Evolutionary conservation across 2,797 vertebrate species (phyloP).

Genomic region (Acanthurus leucopareius): DNA sequence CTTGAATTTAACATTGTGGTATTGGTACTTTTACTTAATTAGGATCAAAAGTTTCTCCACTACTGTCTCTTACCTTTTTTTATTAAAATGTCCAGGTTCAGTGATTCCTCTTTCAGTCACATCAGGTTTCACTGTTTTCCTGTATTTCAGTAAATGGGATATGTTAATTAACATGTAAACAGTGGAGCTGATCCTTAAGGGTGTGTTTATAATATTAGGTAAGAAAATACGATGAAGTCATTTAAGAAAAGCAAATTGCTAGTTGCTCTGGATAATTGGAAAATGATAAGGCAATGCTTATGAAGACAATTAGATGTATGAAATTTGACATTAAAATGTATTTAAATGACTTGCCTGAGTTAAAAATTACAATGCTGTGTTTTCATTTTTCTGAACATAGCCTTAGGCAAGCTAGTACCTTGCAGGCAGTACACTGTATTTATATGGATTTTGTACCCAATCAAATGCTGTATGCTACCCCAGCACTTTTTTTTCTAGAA

Average conservation of each 20-base stretch:
- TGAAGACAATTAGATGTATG: slow-evolving; percentile 52
- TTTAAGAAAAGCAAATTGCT: slow-evolving; percentile 66
- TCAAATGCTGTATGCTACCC: slow-evolving; percentile 23
- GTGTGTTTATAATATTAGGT: slow-evolving; percentile 55
- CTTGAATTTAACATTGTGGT: neutral
- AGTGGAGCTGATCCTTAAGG: slow-evolving; percentile 42
- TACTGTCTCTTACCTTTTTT: neutral
- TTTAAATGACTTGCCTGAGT: slow-evolving; percentile 50
- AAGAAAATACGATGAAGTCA: slow-evolving; percentile 64
- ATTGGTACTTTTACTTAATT: neutral
- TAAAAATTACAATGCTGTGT: slow-evolving; percentile 27
- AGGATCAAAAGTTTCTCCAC: neutral
- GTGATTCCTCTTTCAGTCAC: slow-evolving; percentile 14
- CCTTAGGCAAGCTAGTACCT: slow-evolving; percentile 8
- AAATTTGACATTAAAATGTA: slow-evolving; percentile 56
- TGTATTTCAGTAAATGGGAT: slow-evolving; percentile 34
- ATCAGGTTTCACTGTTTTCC: slow-evolving; percentile 17
- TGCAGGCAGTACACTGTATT: slow-evolving; percentile 14
- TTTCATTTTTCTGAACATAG: slow-evolving; percentile 28
- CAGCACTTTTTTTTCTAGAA: slow-evolving; percentile 33
- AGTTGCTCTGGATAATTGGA: slow-evolving; percentile 61
- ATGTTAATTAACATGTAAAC: slow-evolving; percentile 63
- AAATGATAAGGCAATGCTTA: slow-evolving; percentile 68
- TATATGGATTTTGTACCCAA: slow-evolving; percentile 23
- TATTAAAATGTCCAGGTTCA: neutral